Evolutionary conservation across 2,797 vertebrate genomes (phyloP).

Genomic region (Karalla daura): DNA sequence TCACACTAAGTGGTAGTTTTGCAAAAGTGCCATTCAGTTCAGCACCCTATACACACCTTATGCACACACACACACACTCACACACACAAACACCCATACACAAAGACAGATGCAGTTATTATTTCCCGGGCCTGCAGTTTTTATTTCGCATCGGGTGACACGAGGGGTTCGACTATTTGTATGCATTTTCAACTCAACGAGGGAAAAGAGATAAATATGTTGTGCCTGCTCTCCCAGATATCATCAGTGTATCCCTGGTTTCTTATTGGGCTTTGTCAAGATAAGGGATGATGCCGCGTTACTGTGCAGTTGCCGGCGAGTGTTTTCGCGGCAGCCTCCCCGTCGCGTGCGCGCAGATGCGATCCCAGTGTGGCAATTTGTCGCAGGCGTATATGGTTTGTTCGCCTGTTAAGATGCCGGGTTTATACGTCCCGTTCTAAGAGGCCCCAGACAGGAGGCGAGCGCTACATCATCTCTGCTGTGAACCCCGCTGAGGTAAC

Average conservation of each 20-base stretch:
- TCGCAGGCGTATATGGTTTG: constrained; percentile 2
- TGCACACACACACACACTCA: constrained; percentile 12
- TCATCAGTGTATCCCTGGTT: constrained; percentile 23
- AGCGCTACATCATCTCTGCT: constrained; percentile 9
- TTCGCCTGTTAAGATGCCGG: constrained; percentile 25
- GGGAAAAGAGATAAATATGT: constrained; percentile 7
- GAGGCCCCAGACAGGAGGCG: constrained; percentile 14
- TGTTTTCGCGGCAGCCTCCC: constrained; percentile 16
- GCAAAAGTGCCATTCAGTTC: constrained; percentile 32
- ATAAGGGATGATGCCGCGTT: constrained; percentile 42
- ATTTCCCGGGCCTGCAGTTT: background rate
- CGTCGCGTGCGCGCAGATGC: background rate
- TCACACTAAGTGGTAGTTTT: constrained; percentile 51
- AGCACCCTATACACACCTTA: too few relatives aligned
- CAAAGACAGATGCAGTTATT: background rate
- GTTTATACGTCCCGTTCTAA: constrained; percentile 16
- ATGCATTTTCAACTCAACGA: constrained; percentile 18
- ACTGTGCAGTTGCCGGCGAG: constrained; percentile 25
- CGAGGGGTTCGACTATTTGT: constrained; percentile 4
- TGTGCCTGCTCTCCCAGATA: constrained; percentile 8
- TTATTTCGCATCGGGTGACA: constrained; percentile 21
- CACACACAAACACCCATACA: constrained; percentile 8
- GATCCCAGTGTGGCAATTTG: constrained; percentile 33
- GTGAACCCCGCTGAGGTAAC: constrained; percentile 18
- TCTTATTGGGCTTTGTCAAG: constrained; percentile 34